Evolutionary conservation across 1,140 invertebrate species (phyloP), one percentile per base, ranked within the genome.

Genomic region (Nebria ingens): DNA sequence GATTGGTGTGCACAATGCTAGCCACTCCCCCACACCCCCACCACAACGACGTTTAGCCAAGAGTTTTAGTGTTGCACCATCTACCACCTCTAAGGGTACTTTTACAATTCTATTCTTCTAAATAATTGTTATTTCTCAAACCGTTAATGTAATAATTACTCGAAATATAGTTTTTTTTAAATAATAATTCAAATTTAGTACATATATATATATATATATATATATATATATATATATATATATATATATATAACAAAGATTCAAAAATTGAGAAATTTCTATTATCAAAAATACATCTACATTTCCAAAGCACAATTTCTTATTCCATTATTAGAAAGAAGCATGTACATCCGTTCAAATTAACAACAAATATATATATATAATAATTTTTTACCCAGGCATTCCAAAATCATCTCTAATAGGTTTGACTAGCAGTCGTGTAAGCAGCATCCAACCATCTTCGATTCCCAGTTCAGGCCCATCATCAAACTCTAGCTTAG

Each of bases 41-140:
- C 80, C 87, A 53, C 86, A 89, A 70, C 79, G 88, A 61, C 79
- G 88, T 63, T 80, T 91, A 65, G 87, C 89, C 59, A 91, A 92
- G 78, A 91, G 87, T 76, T 91, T 91, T 79, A 90, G 87, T 74
- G 86, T 89, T 62, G 79, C 84, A 62, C 80, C 83, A 62, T 83
- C 83, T 63, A 75, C 81, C 60, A 77, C 59, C 57, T 60, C 59
- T 56, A 71, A 70, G 66, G 69, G 67, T 67, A 58, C 17, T 45
- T 12, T 4, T 6, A 29, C 4, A 6, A 29, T 13, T 29, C 13
- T 29, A 4, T 17, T 52, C 25, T 23, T 21, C 19, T 42, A n/a
- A n/a, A n/a, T n/a, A n/a, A n/a, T n/a, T n/a, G n/a, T n/a, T n/a
- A n/a, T n/a, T n/a, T n/a, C n/a, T n/a, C n/a, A n/a, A n/a, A n/a